Conservation (phyloP, 2,888 invertebrate species). For the Junonia oenone region DNA sequence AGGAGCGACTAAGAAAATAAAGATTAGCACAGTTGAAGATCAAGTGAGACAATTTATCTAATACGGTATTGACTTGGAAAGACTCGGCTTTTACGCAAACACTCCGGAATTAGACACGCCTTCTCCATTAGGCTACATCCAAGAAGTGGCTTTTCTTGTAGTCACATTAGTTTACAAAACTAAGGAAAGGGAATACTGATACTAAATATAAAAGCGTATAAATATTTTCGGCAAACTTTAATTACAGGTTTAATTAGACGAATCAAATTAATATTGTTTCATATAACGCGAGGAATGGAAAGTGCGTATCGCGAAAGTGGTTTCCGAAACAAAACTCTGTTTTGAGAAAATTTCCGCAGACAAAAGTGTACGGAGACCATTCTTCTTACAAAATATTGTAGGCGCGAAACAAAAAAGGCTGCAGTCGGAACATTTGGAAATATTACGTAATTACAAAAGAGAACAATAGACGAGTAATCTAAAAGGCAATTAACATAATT, state of each 20-base stretch:
- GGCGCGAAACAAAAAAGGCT: not conserved
- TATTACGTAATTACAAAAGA: not conserved
- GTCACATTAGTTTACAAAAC: conserved; percentile 1
- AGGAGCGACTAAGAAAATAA: not conserved
- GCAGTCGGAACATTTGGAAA: not conserved
- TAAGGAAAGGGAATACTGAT: not conserved
- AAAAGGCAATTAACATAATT: conserved; percentile 9
- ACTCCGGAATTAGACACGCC: conserved; percentile 17
- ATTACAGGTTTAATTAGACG: too few relatives aligned
- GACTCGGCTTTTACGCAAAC: conserved; percentile 10
- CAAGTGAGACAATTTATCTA: conserved; percentile 3
- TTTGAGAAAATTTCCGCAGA: too few relatives aligned
- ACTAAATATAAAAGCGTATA: too few relatives aligned
- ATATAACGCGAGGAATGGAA: too few relatives aligned
- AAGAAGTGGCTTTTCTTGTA: conserved; percentile 6
- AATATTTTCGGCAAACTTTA: too few relatives aligned
- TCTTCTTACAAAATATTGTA: too few relatives aligned
- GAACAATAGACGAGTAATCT: not conserved
- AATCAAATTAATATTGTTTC: too few relatives aligned
- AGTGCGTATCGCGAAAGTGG: too few relatives aligned
- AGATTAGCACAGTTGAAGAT: not conserved
- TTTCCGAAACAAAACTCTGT: too few relatives aligned
- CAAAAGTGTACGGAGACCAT: too few relatives aligned
- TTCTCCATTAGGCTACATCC: conserved; percentile 14
- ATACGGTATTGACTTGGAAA: not conserved